Base-by-base conservation (phyloP, 37 sponge, comb jelly and placozoan genomes). In the Ianthella basta region DNA sequence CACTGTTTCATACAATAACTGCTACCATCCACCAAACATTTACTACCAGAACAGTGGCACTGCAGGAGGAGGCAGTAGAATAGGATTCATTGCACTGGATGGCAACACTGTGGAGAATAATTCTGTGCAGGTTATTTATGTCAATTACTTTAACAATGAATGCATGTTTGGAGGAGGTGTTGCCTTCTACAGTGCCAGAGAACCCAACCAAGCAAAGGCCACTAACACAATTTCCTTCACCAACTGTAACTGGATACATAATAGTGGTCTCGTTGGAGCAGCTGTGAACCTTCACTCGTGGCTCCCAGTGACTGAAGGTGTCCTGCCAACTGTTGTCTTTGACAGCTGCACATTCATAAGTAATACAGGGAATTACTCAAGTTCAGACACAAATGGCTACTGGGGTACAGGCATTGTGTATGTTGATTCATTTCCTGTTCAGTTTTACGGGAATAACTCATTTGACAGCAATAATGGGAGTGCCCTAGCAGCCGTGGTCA, bases 111-210 rank as follows among this genome's bases (percentile, higher is more conserved):
- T 24, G 21, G 50, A 38, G 0, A 84, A 89, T 55, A 72, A 33
- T n/a, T 39, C 72, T 15, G 32, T 55, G 2, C 64, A 79, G 33
- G 30, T 29, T 40, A 32, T 24, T 2, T 60, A 69, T 25, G 32
- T 0, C 10, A 60, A 84, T 33, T 33, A 0, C 2, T 3, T 0
- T 0, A 84, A 64, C 61, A 21, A 30, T 37, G 0, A 4, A 2
- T 84, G 81, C 30, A 78, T 81, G 25, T 72, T 84, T 72, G 91
- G 88, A 37, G 91, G 88, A 14, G 91, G 88, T 4, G 13, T 86
- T 21, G 80, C 88, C 21, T 69, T 81, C 25, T 56, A 57, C 23
- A 75, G 81, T 14, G 59, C 81, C 20, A 33, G 59, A 4, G 55
- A 56, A 4, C 38, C 83, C 0, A 60, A 63, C 21, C 44, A 0